These are phyloP conservation scores for Psilopsiagon aymara DNA, from an alignment of 2,113 vertebrate genomes.

Conservation along the genomic window DNA sequence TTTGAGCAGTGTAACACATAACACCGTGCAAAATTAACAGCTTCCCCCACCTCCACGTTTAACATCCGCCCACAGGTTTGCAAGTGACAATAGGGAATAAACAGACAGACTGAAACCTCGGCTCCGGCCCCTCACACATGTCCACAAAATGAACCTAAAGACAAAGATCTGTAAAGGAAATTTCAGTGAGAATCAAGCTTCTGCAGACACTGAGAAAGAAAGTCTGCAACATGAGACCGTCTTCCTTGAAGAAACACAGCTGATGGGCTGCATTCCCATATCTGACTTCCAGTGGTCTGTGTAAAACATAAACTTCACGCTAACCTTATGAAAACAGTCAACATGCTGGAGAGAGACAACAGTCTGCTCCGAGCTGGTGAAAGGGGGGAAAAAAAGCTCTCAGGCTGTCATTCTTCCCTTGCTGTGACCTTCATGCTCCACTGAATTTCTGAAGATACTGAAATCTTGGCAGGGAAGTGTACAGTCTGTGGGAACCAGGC, in stretches of 20 bases:
- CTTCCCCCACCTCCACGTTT: not conserved
- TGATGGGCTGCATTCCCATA: slow-evolving; percentile 46
- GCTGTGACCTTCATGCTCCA: slow-evolving; percentile 74
- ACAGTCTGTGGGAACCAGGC: slow-evolving; percentile 75
- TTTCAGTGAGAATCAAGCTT: slow-evolving; percentile 34
- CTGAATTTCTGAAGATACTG: slow-evolving; percentile 75
- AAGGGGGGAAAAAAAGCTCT: slow-evolving; percentile 32
- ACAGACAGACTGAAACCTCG: not conserved
- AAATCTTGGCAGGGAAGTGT: slow-evolving; percentile 77
- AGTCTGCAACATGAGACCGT: slow-evolving; percentile 12
- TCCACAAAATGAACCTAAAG: slow-evolving; percentile 4
- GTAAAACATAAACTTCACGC: slow-evolving; percentile 64
- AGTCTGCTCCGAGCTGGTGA: slow-evolving; percentile 47
- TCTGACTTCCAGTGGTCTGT: slow-evolving; percentile 44
- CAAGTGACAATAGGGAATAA: slow-evolving; percentile 33
- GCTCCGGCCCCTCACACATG: not conserved
- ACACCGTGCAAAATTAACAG: slow-evolving; percentile 4
- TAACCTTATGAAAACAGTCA: slow-evolving; percentile 67
- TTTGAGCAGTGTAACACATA: not conserved
- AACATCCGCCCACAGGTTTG: not conserved
- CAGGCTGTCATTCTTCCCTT: slow-evolving; percentile 73
- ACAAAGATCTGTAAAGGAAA: slow-evolving; percentile 32
- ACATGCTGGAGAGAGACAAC: slow-evolving; percentile 43
- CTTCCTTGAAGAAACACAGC: slow-evolving; percentile 63
- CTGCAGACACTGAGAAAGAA: slow-evolving; percentile 20